Conservation (phyloP, 2,113 vertebrate genomes). For the Egretta garzetta region DNA sequence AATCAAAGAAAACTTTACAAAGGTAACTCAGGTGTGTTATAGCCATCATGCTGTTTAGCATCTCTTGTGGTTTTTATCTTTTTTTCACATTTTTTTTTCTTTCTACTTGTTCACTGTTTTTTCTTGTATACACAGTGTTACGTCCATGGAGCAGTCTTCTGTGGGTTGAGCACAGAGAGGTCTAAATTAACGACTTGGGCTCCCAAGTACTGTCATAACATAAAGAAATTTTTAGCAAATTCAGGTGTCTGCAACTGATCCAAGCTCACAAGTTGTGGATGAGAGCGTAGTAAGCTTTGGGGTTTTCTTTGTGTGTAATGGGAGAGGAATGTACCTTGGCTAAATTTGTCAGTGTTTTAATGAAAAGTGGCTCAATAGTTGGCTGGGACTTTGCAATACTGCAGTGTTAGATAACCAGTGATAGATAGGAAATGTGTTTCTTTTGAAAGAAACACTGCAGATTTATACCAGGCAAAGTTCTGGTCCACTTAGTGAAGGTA, state of each 20-base stretch:
- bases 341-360: background rate
- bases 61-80: background rate
- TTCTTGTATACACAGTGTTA: background rate
- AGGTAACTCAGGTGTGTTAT: background rate
- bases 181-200: background rate
- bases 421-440: background rate
- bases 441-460: background rate
- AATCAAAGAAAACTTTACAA: background rate
- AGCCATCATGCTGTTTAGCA: background rate
- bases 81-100: background rate
- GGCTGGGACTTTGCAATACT: background rate
- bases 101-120: background rate
- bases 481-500: background rate
- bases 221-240: background rate
- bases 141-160: background rate
- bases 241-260: background rate
- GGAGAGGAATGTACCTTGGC: background rate
- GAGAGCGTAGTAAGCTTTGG: background rate
- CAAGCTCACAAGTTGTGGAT: background rate
- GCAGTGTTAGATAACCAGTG: background rate
- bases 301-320: background rate
- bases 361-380: background rate
- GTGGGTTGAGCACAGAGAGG: background rate
- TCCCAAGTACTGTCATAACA: background rate
- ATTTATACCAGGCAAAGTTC: background rate